Evolutionary conservation across 2,888 invertebrate species (phyloP), one percentile per base, ranked within the genome.

Genomic region (Platynereis dumerilii): DNA sequence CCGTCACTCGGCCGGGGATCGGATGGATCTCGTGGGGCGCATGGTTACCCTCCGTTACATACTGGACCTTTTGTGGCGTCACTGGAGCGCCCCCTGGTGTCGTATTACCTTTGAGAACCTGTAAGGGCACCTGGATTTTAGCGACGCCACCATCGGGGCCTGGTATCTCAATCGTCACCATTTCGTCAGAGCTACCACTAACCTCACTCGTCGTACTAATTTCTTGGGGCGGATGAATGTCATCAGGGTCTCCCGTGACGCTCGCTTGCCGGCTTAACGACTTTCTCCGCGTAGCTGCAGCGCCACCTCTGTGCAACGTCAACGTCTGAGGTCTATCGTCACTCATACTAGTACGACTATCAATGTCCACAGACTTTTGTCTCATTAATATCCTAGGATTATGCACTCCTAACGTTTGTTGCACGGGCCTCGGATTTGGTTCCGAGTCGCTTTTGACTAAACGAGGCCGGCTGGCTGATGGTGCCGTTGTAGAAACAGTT

Each of bases 21-120:
- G 71, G 71, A 27, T 61, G 15, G 15, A 68, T 65, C 55, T 67
- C 71, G 26, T 54, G 62, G 10, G 67, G 64, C 5, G 65, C 62
- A 15, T 48, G 39, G 29, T 55, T 59, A 22, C 67, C 69, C 3
- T 58, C 58, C 3, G 45, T 59, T 12, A 69, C 65, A 34, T 58
- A 67, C 44, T 54, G 54, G 20, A 68, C 53, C 42, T 64, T 20
- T 3, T 20, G 22, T 15, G 44, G 12, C 12, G 20, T 34, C 26
- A 39, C 34, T 3, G 17, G 2, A 26, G 55, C 24, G 5, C 15
- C 10, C 7, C 10, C n/a, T 5, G 52, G 3, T 22, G 52, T 52
- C 7, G n/a, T 24, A 52, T 3, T 24, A 5, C 39, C 20, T 39
- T 7, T 10, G 3, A 39, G 15, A 12, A n/a, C 20, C 2, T 34